phyloP scores from a whole-genome alignment of 1,140 invertebrate genomes.

The Oreohelix idahoensis region DNA sequence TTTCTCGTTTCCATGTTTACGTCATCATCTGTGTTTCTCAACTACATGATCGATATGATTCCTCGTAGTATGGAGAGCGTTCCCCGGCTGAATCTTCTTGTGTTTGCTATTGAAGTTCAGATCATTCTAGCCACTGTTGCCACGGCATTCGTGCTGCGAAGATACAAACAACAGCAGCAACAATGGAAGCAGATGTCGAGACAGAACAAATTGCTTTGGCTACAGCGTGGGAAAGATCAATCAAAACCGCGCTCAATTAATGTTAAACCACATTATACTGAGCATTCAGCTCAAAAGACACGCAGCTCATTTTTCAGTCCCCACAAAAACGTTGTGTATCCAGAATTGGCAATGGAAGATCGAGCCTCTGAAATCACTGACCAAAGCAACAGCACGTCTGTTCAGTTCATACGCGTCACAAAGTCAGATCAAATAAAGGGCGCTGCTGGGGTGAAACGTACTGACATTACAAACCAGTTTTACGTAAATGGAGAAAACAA shows the following conservation, averaged over 20 bases:
- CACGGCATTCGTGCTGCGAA: conserved; percentile 8
- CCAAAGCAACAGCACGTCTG: not conserved
- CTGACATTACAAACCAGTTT: too few relatives aligned
- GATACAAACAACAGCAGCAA: not conserved
- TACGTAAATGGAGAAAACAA: too few relatives aligned
- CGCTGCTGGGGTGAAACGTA: too few relatives aligned
- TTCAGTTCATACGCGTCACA: too few relatives aligned
- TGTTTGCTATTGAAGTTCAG: not conserved
- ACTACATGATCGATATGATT: conserved; percentile 91
- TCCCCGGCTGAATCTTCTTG: conserved; percentile 52
- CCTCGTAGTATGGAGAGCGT: conserved; percentile 89
- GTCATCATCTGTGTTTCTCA: conserved; percentile 73
- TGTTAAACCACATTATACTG: not conserved
- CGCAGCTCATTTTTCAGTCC: not conserved
- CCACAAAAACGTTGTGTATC: not conserved
- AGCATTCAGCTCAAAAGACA: not conserved
- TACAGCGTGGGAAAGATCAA: not conserved
- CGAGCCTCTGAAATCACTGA: not conserved
- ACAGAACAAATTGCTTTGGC: not conserved
- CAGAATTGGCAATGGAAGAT: not conserved
- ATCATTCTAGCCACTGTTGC: conserved; percentile 14
- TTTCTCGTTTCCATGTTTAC: conserved; percentile 82
- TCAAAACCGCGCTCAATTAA: not conserved
- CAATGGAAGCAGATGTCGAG: not conserved
- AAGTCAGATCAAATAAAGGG: too few relatives aligned